Base-by-base conservation (phyloP, 2,888 invertebrate species). In the Drosophila villosipedis region DNA sequence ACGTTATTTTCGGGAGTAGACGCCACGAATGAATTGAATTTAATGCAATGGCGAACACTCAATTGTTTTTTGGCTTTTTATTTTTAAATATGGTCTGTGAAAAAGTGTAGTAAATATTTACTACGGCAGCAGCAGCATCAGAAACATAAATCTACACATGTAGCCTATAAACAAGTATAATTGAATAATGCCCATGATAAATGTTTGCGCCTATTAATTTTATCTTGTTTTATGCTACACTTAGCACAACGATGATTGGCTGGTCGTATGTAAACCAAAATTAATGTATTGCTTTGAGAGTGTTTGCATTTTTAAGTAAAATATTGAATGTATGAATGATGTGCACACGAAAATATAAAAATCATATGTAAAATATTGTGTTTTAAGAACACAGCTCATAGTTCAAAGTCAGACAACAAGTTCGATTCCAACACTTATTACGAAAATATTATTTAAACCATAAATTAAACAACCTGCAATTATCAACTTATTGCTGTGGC, bases 191-290 rank as follows among this genome's bases (percentile, higher is more conserved):
- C 39, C 65, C 39, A 55, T 80, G 78, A 78, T 71, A 39, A 73
- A 83, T 79, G 61, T 39, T 49, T 57, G 22, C 53, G 50, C 57
- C 72, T 76, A 83, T 74, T 78, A 78, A 71, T 70, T 76, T 74
- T 70, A n/a, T 43, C 50, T 52, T 66, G 59, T 68, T 74, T 72
- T 70, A 65, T 52, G 66, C 67, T 58, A 65, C 77, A 68, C 55
- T 79, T 72, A 75, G 67, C 67, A 60, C 52, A 31, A 54, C 37
- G 73, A 83, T 73, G 87, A 84, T 69, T 74, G 60, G 63, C 72
- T 72, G 67, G 28, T 65, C 71, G 59, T 41, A 78, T 80, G 73
- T 78, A 82, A 76, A 0, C 74, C 60, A 54, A 79, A 43, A 43
- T 60, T 76, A 69, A 76, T 71, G 0, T 58, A 73, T 73, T 68